These are phyloP conservation scores for Hermatobates lingyangjiaoensis DNA, from an alignment of 1,140 invertebrate species.

Conservation along the genomic window DNA sequence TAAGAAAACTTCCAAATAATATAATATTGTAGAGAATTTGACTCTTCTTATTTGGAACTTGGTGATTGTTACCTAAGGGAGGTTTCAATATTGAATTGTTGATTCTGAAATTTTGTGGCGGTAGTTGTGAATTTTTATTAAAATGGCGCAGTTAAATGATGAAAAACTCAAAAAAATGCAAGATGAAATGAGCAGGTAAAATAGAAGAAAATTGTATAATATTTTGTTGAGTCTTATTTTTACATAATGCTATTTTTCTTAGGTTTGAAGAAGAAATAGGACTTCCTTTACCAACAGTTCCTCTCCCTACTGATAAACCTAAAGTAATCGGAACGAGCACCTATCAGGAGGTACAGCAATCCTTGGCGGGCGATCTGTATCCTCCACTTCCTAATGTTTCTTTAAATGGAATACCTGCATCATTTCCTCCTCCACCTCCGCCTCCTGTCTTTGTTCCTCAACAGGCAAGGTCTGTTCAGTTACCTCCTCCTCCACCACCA, in stretches of 20 bases:
- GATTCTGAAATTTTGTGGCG: too few relatives aligned
- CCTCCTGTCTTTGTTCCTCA: constrained; percentile 10
- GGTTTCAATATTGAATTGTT: too few relatives aligned
- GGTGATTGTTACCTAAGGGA: too few relatives aligned
- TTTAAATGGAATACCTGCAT: too few relatives aligned
- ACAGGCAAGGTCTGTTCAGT: constrained; percentile 7
- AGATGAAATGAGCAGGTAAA: neutral
- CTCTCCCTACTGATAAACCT: constrained; percentile 4
- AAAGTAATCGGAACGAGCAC: constrained; percentile 13
- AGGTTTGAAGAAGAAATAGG: constrained; percentile 21
- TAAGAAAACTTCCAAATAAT: too few relatives aligned
- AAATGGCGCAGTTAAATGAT: too few relatives aligned
- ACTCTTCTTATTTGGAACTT: too few relatives aligned
- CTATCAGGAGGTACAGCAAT: constrained; percentile 13
- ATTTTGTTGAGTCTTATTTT: too few relatives aligned
- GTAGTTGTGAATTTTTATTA: too few relatives aligned
- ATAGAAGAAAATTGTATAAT: too few relatives aligned
- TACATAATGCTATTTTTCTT: constrained; percentile 4
- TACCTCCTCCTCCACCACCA: constrained; percentile 8
- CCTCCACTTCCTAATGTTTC: neutral
- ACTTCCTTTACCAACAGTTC: constrained; percentile 12
- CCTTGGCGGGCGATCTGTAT: constrained; percentile 4
- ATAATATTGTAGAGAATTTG: too few relatives aligned
- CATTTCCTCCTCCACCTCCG: constrained; percentile 18
- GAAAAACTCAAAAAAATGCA: constrained; percentile 1